A percentile compares a stretch with the other conserved stretches of the same genome.
phyloP scores from a whole-genome alignment of 2,888 invertebrate genomes.

The Chorisops tibialis region DNA sequence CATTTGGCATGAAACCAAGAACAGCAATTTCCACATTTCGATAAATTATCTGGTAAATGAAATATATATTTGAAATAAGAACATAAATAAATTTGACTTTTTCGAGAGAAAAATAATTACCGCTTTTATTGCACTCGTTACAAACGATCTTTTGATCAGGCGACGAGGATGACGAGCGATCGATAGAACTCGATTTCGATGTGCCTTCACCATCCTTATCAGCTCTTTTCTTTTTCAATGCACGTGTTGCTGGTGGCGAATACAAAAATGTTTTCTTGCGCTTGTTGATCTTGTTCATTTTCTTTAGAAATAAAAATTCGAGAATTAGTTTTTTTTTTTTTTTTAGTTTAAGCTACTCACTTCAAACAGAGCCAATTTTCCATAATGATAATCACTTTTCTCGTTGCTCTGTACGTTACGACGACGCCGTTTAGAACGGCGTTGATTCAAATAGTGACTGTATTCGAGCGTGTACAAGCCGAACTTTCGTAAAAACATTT shows the following conservation, averaged over 20 bases:
- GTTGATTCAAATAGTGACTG: conserved; percentile 44
- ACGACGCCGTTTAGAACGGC: conserved; percentile 48
- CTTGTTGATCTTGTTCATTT: conserved; percentile 44
- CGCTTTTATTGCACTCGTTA: conserved; percentile 43
- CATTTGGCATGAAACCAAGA: conserved; percentile 40
- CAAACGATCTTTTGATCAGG: conserved; percentile 41
- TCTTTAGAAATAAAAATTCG: background rate
- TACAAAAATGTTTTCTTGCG: conserved; percentile 43
- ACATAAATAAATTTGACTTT: background rate
- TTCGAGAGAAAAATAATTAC: conserved; percentile 1
- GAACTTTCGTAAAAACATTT: conserved; percentile 45
- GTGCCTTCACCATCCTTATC: conserved; percentile 11
- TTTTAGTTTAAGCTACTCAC: conserved; percentile 20
- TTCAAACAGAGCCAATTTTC: conserved; percentile 43
- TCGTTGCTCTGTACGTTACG: conserved; percentile 48
- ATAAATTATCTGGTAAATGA: conserved; percentile 31
- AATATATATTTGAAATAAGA: too few relatives aligned
- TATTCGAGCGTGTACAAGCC: conserved; percentile 44
- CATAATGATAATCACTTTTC: conserved; percentile 49
- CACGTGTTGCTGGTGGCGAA: conserved; percentile 44
- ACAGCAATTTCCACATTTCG: conserved; percentile 39
- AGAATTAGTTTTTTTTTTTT: background rate
- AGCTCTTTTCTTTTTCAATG: conserved; percentile 34
- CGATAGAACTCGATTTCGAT: conserved; percentile 26
- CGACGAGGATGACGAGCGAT: conserved; percentile 40